phyloP scores from a whole-genome alignment of 2,113 vertebrate genomes.

The Chroicocephalus ridibundus region DNA sequence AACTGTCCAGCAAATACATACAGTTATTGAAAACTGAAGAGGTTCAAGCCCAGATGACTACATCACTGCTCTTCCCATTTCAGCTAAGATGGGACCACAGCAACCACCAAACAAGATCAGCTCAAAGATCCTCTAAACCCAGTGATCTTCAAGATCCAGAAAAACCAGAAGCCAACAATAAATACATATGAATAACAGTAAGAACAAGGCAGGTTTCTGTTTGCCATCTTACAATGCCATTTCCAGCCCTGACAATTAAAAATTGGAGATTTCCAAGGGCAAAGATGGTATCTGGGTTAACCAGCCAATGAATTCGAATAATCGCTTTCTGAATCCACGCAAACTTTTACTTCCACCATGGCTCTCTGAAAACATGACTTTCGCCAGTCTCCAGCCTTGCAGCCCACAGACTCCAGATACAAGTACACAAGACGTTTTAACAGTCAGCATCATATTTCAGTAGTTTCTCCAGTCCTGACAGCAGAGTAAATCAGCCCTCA shows the following conservation, averaged over 20 bases:
- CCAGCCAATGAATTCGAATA: background rate
- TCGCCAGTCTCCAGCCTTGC: background rate
- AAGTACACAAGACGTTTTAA: background rate
- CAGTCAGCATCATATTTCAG: background rate
- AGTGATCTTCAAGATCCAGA: background rate
- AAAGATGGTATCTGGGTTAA: background rate
- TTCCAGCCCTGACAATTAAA: background rate
- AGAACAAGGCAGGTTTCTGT: background rate
- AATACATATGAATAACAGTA: background rate
- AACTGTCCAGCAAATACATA: background rate
- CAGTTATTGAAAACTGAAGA: background rate
- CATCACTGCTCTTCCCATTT: background rate
- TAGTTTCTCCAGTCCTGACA: background rate
- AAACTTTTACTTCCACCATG: background rate
- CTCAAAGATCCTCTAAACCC: background rate
- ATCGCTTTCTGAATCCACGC: rapidly evolving
- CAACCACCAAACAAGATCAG: background rate
- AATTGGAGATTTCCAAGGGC: background rate
- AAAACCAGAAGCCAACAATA: background rate
- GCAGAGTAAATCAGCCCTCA: background rate
- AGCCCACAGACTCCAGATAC: background rate
- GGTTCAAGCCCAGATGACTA: background rate
- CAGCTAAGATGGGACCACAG: background rate
- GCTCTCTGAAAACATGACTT: background rate
- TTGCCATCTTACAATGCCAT: background rate